Conservation (phyloP, 2,797 vertebrate genomes). For the Microhierax caerulescens region DNA sequence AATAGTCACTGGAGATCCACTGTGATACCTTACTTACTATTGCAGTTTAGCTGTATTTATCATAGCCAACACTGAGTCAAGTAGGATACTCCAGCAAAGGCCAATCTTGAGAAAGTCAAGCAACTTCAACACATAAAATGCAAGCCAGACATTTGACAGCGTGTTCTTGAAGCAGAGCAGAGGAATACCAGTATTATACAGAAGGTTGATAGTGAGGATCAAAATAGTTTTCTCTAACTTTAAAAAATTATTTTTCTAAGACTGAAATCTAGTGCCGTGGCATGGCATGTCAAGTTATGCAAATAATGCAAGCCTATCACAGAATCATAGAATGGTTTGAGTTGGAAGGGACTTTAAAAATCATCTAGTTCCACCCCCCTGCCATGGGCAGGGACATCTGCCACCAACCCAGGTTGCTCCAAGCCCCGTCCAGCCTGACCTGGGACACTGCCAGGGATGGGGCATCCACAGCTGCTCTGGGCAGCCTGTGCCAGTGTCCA, state of each 20-base stretch:
- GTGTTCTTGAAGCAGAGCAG: not conserved
- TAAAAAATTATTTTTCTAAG: not conserved
- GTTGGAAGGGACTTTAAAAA: too few relatives aligned
- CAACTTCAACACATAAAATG: not conserved
- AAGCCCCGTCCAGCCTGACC: too few relatives aligned
- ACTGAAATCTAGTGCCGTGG: not conserved
- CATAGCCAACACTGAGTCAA: not conserved
- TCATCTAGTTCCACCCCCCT: too few relatives aligned
- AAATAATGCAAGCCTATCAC: not conserved
- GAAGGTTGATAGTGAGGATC: not conserved
- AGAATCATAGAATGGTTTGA: too few relatives aligned
- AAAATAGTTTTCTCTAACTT: not conserved
- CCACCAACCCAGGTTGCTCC: too few relatives aligned
- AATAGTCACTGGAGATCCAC: not conserved
- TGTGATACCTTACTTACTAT: not conserved
- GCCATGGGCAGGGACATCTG: too few relatives aligned
- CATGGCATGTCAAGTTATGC: not conserved
- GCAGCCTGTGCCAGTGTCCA: too few relatives aligned
- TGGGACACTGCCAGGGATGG: too few relatives aligned
- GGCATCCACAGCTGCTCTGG: too few relatives aligned
- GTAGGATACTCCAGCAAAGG: not conserved
- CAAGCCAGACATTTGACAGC: not conserved
- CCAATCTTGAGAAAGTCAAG: not conserved
- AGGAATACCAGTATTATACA: not conserved
- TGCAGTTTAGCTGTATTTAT: not conserved